Evolutionary conservation across 2,797 vertebrate species (phyloP), one percentile per base, ranked within the genome.

Genomic region (Tarsius wallacei): DNA sequence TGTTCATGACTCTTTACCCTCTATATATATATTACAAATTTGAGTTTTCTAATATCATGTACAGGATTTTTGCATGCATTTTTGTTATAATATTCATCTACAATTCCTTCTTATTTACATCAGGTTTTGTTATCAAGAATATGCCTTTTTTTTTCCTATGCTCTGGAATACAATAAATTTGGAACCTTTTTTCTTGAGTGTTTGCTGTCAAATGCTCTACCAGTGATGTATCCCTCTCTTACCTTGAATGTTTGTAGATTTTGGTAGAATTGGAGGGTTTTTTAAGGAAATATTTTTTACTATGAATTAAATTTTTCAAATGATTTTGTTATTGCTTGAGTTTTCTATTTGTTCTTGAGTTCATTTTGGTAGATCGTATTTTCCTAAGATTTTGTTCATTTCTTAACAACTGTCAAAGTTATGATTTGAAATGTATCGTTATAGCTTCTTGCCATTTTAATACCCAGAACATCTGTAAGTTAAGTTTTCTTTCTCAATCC

Each of bases 321-420:
- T 74, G 36, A 1, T 61, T 78, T 80, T 88, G 13, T 68, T 87
- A 82, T 57, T 90, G 3, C 33, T 87, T 87, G 12, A 2, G n/a
- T 31, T 92, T 93, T 92, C 33, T 83, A 24, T 85, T 74, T 90
- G 55, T 87, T 92, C 76, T 94, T 94, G 13, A 77, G 5, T 78
- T 26, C 47, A 0, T 92, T 95, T 86, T 14, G 42, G 33, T 89
- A 82, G 16, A 53, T 86, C 15, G 16, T 61, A 55, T 93, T 93
- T 91, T 96, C 55, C 61, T 42, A 92, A 93, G 21, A 82, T 66
- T 86, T 82, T 90, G 7, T 36, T n/a, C 21, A 83, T 63, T 96
- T 96, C 59, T 93, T 70, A 76, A n/a, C 24, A 96, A 80, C 49
- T 87, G 87, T 94, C 59, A 74, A 94, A 94, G 59, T 70, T 76